Evolutionary conservation across 2,113 vertebrate species (phyloP).

Genomic region (Herpetotheres cachinnans): DNA sequence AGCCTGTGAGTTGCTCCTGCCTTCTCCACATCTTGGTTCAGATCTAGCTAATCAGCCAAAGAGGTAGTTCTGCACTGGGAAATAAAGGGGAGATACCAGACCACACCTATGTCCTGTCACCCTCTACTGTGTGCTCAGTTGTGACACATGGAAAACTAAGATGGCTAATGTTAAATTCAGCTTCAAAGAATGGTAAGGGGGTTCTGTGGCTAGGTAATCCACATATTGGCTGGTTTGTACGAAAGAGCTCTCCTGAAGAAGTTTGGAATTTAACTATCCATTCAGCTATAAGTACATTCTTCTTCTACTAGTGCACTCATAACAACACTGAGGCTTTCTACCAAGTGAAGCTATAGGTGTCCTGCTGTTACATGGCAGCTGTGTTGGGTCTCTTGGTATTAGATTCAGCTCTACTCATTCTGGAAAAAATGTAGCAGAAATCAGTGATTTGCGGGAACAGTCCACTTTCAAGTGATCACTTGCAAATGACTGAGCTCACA

Average conservation of each 20-base stretch:
- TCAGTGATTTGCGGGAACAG: neutral
- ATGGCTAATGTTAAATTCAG: neutral
- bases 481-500: neutral
- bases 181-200: neutral
- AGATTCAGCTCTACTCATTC: neutral
- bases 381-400: neutral
- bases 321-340: neutral
- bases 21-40: neutral
- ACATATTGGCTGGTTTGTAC: neutral
- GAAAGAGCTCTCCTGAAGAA: neutral
- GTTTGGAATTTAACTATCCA: neutral
- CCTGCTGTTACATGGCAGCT: neutral
- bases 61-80: neutral
- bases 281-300: neutral
- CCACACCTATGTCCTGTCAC: neutral
- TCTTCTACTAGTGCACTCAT: neutral
- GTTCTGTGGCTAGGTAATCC: neutral
- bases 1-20: neutral
- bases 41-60: neutral
- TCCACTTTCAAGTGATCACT: neutral
- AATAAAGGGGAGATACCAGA: neutral
- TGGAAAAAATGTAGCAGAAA: neutral
- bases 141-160: neutral
- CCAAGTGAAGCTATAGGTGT: neutral
- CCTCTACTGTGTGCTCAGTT: neutral